phyloP scores from a whole-genome alignment of 2,113 vertebrate species.

The Rhadina sibilatrix region DNA sequence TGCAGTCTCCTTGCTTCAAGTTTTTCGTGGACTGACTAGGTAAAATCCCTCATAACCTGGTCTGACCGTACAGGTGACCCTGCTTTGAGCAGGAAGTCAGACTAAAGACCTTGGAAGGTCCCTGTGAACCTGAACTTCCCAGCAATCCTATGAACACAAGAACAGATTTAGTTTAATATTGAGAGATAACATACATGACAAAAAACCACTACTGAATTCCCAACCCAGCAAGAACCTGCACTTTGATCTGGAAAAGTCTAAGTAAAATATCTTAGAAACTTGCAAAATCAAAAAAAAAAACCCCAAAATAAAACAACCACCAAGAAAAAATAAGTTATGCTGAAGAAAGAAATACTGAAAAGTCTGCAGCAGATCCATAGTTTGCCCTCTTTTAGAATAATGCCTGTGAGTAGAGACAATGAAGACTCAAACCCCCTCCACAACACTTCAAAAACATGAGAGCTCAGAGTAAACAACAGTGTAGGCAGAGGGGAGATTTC shows the following conservation, averaged over 20 bases:
- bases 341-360: not conserved
- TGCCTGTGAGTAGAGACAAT: not conserved
- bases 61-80: not conserved
- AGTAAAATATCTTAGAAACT: not conserved
- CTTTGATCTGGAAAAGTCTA: not conserved
- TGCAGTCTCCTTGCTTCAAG: not conserved
- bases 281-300: not conserved
- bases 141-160: not conserved
- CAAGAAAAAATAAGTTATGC: not conserved
- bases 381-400: not conserved
- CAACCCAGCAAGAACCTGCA: not conserved
- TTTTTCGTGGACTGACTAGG: not conserved
- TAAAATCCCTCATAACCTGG: not conserved
- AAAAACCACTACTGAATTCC: accelerated
- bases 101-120: not conserved
- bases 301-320: not conserved
- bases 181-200: not conserved
- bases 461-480: not conserved
- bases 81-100: not conserved
- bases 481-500: not conserved
- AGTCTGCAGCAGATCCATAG: not conserved
- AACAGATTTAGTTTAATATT: not conserved
- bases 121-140: not conserved
- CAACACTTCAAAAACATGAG: not conserved
- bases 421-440: not conserved